Percentiles rank a stretch among this genome's conserved stretches.
phyloP scores from a whole-genome alignment of 2,113 vertebrate species.

The Dissostichus mawsoni region DNA sequence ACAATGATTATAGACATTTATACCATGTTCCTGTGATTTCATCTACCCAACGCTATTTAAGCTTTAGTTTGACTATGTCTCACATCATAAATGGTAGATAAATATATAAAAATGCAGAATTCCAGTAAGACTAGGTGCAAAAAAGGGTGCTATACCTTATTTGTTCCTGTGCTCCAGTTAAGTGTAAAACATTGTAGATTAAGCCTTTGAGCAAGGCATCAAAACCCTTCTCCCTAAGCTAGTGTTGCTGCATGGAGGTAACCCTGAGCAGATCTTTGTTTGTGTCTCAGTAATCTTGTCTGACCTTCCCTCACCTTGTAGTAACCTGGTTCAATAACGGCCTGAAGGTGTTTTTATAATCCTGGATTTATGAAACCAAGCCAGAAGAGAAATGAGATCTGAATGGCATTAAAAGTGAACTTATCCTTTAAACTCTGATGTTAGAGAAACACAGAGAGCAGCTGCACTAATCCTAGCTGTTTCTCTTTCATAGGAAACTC shows the following conservation, averaged over 20 bases:
- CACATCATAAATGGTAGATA: neutral
- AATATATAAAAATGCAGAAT: too few species aligned
- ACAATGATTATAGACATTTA: neutral
- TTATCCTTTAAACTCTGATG: slow-evolving; percentile 26
- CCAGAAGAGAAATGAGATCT: slow-evolving; percentile 4
- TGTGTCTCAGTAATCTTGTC: neutral
- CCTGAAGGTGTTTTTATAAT: slow-evolving; percentile 47
- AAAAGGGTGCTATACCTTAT: neutral
- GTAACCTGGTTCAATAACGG: too few species aligned
- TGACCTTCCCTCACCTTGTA: slow-evolving; percentile 11
- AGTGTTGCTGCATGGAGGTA: neutral
- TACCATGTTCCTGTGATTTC: neutral
- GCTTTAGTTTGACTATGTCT: too few species aligned
- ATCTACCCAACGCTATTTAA: neutral
- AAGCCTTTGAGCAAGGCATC: neutral
- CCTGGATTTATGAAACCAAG: slow-evolving; percentile 28
- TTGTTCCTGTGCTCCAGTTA: neutral
- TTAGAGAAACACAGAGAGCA: slow-evolving; percentile 13
- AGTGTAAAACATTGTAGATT: neutral
- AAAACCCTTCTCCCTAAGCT: neutral
- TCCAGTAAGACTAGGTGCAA: too few species aligned
- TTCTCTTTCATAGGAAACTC: slow-evolving; percentile 13
- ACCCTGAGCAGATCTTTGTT: neutral
- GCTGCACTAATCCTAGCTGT: slow-evolving; percentile 22
- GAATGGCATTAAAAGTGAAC: slow-evolving; percentile 33